Base-by-base conservation (phyloP, 2,113 vertebrate species). In the Notiomystis cincta region DNA sequence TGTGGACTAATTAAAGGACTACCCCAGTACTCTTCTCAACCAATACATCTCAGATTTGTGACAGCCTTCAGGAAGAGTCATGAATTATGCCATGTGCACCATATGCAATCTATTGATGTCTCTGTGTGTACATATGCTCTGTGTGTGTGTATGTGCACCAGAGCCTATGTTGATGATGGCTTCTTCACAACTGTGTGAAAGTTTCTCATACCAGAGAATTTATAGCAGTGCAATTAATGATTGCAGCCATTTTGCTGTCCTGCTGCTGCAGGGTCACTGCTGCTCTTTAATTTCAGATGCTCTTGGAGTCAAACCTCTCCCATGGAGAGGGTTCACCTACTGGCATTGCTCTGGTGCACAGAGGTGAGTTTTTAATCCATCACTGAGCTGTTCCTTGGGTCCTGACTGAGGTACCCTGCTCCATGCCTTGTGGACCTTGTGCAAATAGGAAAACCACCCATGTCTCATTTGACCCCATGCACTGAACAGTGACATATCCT, bases 1-100 rank as follows among this genome's bases (percentile, higher is more conserved):
- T 80, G 71, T 54, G 82, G 79, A 80, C 90, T 96, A 95, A 96
- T 96, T 96, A 93, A 93, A 96, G 95, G 94, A 94, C 93, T 96
- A 85, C 62, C 58, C 84, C 20, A 24, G 75, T 70, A 73, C 66
- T 91, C 45, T 85, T 83, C 75, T 70, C 48, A 73, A 92, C 82
- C 87, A 94, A 44, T 93, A 76, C 50, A 76, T 95, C 78, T 89
- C 50, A 85, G 82, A 90, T 94, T 91, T 95, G 66, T 95, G 93
- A 90, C 93, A 91, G 89, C 62, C 84, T 86, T 97, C 91, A 93
- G 60, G 84, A 87, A 76, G 73, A 87, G 54, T 77, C 60, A 93
- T 94, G 70, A 93, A 66, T 96, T 93, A 77, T 93, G 93, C 84
- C 84, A 54, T 7, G 14, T 70, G 75, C 35, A 70, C 89, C 87